These are phyloP conservation scores for Cyclophora punctaria DNA, from an alignment of 2,888 invertebrate species.

Conservation along the genomic window DNA sequence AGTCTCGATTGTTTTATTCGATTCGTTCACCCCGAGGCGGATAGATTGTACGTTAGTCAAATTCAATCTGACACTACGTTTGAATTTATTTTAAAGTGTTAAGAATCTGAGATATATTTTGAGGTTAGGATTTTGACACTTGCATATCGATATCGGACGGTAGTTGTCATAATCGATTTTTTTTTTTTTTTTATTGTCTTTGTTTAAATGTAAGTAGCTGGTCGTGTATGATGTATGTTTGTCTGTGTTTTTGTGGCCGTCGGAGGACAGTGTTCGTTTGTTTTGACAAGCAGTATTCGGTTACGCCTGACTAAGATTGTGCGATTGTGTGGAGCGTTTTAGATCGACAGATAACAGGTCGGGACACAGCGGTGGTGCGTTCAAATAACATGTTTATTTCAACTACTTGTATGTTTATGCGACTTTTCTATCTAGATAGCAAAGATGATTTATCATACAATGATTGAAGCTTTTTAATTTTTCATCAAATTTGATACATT, in stretches of 20 bases:
- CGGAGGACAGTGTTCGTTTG: constrained; percentile 50
- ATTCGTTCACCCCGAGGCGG: constrained; percentile 34
- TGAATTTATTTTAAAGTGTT: constrained; percentile 29
- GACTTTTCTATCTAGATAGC: too few species aligned
- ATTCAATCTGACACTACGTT: constrained; percentile 31
- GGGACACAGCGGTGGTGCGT: constrained; percentile 29
- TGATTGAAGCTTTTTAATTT: too few species aligned
- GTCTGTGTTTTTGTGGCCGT: constrained; percentile 20
- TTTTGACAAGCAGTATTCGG: constrained; percentile 69
- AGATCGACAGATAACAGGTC: constrained; percentile 54
- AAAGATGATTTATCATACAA: too few species aligned
- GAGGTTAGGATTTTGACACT: constrained; percentile 52
- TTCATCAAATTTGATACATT: too few species aligned
- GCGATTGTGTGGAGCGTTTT: constrained; percentile 62
- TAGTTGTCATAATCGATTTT: constrained; percentile 19
- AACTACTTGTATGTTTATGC: too few species aligned
- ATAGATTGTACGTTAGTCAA: constrained; percentile 42
- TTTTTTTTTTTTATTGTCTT: constrained; percentile 26
- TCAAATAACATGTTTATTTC: not conserved
- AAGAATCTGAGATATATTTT: constrained; percentile 38
- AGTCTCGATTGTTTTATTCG: constrained; percentile 62
- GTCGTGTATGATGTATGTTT: constrained; percentile 33
- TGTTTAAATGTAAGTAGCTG: constrained; percentile 18
- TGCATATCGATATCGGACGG: constrained; percentile 47
- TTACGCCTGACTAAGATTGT: constrained; percentile 65